Evolutionary conservation across 37 sponge, comb jelly and placozoan genomes (phyloP).

Genomic region (Axinella damicornis): DNA sequence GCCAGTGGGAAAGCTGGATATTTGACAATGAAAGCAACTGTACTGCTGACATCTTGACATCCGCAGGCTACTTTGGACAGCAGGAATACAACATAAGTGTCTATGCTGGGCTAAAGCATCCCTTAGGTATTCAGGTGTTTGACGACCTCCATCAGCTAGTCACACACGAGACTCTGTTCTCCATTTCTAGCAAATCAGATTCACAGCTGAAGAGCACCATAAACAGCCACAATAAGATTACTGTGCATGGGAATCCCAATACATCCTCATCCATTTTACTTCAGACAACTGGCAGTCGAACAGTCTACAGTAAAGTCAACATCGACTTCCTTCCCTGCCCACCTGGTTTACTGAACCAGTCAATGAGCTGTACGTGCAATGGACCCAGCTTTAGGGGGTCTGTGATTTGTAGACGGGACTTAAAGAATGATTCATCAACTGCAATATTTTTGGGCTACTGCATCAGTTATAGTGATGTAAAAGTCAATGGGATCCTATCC

Average conservation of each 20-base stretch:
- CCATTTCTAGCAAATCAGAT: neutral
- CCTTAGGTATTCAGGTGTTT: neutral
- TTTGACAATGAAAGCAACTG: slow-evolving; percentile 11
- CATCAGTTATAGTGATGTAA: neutral
- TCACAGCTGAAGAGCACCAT: neutral
- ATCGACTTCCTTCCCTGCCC: slow-evolving; percentile 15
- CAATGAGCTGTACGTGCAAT: neutral
- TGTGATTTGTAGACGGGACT: neutral
- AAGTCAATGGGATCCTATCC: neutral
- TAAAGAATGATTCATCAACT: neutral
- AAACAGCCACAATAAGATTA: neutral
- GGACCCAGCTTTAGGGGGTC: neutral
- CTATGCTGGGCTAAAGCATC: slow-evolving; percentile 2
- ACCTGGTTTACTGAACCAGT: neutral
- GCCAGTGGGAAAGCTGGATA: slow-evolving; percentile 28
- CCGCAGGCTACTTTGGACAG: neutral
- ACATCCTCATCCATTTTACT: neutral
- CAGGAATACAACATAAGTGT: neutral
- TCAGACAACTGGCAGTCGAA: neutral
- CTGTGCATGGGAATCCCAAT: neutral
- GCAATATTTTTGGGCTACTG: slow-evolving; percentile 8
- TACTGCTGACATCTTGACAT: slow-evolving; percentile 11
- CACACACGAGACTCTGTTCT: neutral
- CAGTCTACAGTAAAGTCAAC: neutral
- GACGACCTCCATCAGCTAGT: slow-evolving; percentile 39